Conservation (phyloP, 2,888 invertebrate genomes). For the Dryobota labecula region DNA sequence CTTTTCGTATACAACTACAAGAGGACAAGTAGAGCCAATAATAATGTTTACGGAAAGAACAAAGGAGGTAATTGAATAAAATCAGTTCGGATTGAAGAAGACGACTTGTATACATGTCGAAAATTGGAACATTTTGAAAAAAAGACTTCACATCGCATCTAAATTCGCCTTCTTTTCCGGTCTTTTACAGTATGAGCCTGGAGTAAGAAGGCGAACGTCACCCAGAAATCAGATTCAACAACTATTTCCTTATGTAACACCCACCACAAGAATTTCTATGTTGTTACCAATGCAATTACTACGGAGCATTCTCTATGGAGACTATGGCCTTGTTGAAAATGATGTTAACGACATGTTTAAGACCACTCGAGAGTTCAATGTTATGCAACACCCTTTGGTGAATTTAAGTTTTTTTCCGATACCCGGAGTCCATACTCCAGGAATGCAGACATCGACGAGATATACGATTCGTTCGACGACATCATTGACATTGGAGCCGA, state of each 20-base stretch:
- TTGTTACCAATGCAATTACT: slow-evolving; percentile 15
- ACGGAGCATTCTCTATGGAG: slow-evolving; percentile 24
- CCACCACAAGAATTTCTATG: slow-evolving; percentile 32
- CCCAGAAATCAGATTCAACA: slow-evolving; percentile 8
- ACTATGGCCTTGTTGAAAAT: slow-evolving; percentile 11
- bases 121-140: background rate
- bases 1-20: slow-evolving; percentile 1
- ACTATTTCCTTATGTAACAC: slow-evolving; percentile 28
- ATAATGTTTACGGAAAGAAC: background rate
- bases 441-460: background rate
- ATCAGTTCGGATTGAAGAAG: slow-evolving; percentile 9
- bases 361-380: background rate
- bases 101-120: background rate
- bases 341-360: slow-evolving; percentile 42
- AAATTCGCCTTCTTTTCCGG: slow-evolving; percentile 23
- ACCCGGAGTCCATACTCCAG: background rate
- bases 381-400: slow-evolving; percentile 25
- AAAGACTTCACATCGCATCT: background rate
- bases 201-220: slow-evolving; percentile 18
- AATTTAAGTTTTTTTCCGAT: slow-evolving; percentile 29
- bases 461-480: background rate
- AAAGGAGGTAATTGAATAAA: slow-evolving; percentile 7
- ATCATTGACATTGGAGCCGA: background rate
- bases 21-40: background rate
- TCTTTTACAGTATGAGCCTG: slow-evolving; percentile 34